Percentiles rank a stretch among this genome's conserved stretches.
phyloP scores from a whole-genome alignment of 2,113 vertebrate species.

The Parus major region DNA sequence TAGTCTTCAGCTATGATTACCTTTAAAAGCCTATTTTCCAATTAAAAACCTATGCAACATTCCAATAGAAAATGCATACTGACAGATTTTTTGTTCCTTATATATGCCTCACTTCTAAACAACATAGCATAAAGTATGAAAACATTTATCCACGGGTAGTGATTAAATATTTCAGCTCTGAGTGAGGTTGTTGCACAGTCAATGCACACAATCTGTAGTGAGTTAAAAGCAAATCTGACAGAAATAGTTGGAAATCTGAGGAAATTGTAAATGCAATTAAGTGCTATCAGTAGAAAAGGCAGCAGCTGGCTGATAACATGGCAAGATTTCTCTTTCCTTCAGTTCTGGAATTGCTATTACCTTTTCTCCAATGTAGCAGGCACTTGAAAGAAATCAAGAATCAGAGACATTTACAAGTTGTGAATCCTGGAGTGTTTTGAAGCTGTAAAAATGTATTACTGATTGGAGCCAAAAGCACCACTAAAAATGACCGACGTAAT shows the following conservation, averaged over 20 bases:
- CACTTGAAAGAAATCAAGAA: conserved; percentile 25
- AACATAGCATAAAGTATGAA: conserved; percentile 65
- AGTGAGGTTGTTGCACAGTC: conserved; percentile 53
- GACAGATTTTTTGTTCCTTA: conserved; percentile 83
- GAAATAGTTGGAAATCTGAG: conserved; percentile 62
- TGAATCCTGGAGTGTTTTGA: conserved; percentile 12
- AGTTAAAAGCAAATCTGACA: conserved; percentile 67
- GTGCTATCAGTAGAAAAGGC: conserved; percentile 27
- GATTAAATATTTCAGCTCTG: conserved; percentile 64
- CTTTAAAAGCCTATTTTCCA: conserved; percentile 77
- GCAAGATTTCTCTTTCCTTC: conserved; percentile 6
- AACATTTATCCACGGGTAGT: conserved; percentile 79
- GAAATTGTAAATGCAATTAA: conserved; percentile 65
- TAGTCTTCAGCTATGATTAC: conserved; percentile 72
- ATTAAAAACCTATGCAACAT: conserved; percentile 80
- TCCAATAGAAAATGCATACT: conserved; percentile 78
- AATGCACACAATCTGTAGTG: conserved; percentile 39
- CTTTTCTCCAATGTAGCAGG: neutral
- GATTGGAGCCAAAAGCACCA: neutral
- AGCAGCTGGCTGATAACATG: conserved; percentile 8
- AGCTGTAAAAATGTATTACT: neutral
- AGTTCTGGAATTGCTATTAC: neutral
- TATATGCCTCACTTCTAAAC: conserved; percentile 78
- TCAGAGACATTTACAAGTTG: conserved; percentile 18
- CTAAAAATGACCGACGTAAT: neutral